phyloP scores from a whole-genome alignment of 2,888 invertebrate species.

The Leptothorax acervorum region DNA sequence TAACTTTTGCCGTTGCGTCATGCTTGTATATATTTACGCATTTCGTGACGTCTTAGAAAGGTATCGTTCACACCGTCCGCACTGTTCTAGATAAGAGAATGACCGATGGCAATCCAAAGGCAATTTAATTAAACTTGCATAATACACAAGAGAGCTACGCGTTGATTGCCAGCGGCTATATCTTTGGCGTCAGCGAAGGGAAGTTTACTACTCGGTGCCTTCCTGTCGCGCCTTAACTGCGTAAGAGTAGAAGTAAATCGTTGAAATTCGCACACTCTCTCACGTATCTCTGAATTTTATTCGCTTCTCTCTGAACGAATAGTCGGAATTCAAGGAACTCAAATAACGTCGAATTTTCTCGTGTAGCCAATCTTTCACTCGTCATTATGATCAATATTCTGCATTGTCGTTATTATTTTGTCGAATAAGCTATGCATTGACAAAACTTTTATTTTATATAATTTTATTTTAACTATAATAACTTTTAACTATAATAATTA shows the following conservation, averaged over 20 bases:
- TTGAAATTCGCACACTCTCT: background rate
- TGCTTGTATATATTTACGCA: background rate
- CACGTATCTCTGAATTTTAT: background rate
- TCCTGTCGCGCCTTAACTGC: conserved; percentile 45
- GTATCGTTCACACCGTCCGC: background rate
- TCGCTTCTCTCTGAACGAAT: background rate
- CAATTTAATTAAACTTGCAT: conserved; percentile 79
- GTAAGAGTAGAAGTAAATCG: conserved; percentile 31
- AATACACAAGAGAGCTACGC: conserved; percentile 67
- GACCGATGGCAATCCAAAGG: conserved; percentile 41
- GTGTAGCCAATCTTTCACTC: background rate
- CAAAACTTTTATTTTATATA: background rate
- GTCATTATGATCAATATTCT: background rate
- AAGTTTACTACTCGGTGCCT: conserved; percentile 64
- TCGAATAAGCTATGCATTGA: background rate
- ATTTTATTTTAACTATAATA: background rate
- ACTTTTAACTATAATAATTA: background rate
- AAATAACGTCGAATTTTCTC: background rate
- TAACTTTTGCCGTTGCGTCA: background rate
- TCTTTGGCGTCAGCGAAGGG: conserved; percentile 53
- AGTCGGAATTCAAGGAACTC: background rate
- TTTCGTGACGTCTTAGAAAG: background rate
- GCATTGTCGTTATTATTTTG: background rate
- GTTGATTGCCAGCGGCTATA: conserved; percentile 71
- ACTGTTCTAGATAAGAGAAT: background rate